Evolutionary conservation across 2,797 vertebrate species (phyloP).

Genomic region (Schizopygopsis malacanthus): DNA sequence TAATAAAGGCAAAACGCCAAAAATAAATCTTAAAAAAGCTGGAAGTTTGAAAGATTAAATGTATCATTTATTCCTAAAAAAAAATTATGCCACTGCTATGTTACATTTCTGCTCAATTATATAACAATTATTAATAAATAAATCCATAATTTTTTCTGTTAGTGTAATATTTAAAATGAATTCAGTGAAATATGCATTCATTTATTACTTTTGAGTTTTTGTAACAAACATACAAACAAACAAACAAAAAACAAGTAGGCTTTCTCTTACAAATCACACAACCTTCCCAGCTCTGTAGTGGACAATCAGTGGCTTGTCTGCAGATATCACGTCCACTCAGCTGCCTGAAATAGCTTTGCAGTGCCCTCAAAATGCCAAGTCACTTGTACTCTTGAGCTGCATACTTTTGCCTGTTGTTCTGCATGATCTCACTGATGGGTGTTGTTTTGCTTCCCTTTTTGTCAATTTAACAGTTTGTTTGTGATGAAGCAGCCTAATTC

Average conservation of each 20-base stretch:
- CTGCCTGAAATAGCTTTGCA: slow-evolving; percentile 70
- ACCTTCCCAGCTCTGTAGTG: no score
- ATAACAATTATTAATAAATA: neutral
- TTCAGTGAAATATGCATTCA: neutral
- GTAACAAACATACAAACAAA: neutral
- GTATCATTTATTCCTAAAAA: neutral
- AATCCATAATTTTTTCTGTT: neutral
- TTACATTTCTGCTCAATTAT: neutral
- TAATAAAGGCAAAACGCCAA: no score
- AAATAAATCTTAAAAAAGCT: neutral
- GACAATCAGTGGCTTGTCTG: slow-evolving; percentile 18
- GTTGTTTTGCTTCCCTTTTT: slow-evolving; percentile 71
- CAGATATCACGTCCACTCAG: slow-evolving; percentile 58
- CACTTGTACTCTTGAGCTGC: slow-evolving; percentile 61
- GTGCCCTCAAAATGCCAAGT: slow-evolving; percentile 64
- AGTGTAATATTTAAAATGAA: neutral
- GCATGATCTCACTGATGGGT: slow-evolving; percentile 75
- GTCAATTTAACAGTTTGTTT: slow-evolving; percentile 75
- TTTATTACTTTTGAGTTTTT: neutral
- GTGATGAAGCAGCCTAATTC: slow-evolving; percentile 75
- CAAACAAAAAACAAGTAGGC: neutral
- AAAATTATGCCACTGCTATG: neutral
- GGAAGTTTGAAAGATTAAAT: neutral
- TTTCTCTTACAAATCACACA: neutral
- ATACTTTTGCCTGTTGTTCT: slow-evolving; percentile 72